phyloP scores from a whole-genome alignment of 1,140 invertebrate species.

The Nephila pilipes region DNA sequence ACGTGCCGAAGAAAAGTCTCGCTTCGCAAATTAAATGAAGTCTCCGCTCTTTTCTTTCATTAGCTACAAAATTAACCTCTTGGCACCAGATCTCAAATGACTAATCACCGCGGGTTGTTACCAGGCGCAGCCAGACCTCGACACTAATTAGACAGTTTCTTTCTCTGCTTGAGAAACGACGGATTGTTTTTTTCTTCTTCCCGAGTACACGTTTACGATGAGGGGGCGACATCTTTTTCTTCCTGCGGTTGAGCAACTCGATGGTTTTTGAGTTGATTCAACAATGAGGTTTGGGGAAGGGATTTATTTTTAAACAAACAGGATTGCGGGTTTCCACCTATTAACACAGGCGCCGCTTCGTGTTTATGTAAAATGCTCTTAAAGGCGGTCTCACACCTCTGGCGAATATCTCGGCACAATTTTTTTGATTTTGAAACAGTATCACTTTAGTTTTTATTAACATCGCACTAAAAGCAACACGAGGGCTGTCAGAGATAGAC shows the following conservation, averaged over 20 bases:
- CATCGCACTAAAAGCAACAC: too few relatives aligned
- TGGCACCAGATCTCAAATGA: slow-evolving; percentile 9
- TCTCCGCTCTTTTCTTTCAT: not conserved
- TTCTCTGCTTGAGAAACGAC: not conserved
- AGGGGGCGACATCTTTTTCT: not conserved
- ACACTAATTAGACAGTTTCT: not conserved
- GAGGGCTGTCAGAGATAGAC: too few relatives aligned
- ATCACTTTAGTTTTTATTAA: too few relatives aligned
- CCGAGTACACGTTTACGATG: not conserved
- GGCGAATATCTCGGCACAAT: too few relatives aligned
- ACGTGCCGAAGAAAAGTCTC: not conserved
- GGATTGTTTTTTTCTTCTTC: not conserved
- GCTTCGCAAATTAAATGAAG: not conserved
- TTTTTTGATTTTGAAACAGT: too few relatives aligned
- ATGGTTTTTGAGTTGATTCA: not conserved
- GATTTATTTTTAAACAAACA: not conserved
- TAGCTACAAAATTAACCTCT: not conserved
- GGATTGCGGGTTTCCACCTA: not conserved
- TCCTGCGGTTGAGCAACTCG: not conserved
- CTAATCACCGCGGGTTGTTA: not conserved
- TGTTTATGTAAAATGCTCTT: too few relatives aligned
- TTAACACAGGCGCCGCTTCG: not conserved
- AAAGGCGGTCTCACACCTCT: too few relatives aligned
- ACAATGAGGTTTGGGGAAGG: not conserved
- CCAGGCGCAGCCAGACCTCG: not conserved